Conservation (phyloP, 2,113 vertebrate species). For the Prolemur simus region DNA sequence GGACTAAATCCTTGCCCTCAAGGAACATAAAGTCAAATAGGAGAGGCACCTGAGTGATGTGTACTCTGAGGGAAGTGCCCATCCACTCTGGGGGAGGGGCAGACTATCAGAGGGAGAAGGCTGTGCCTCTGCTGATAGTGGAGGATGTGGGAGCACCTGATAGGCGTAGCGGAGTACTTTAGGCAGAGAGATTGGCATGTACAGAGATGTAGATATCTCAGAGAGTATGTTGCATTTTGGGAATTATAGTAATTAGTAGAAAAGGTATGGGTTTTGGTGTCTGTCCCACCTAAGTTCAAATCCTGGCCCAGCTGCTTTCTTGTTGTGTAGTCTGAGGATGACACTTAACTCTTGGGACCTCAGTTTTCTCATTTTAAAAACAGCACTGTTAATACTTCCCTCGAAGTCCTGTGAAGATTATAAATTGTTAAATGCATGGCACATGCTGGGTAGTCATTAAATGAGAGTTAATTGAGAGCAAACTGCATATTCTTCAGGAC, state of each 20-base stretch:
- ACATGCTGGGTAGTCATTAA: neutral
- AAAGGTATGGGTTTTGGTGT: neutral
- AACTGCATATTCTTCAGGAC: neutral
- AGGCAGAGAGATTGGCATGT: neutral
- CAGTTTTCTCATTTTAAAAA: slow-evolving; percentile 28
- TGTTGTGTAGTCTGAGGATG: neutral
- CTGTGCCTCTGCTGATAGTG: neutral
- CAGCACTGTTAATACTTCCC: neutral
- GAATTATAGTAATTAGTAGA: neutral
- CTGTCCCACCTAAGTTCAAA: neutral
- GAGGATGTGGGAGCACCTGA: neutral
- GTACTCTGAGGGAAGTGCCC: neutral
- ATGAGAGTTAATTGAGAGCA: neutral
- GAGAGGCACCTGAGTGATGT: neutral
- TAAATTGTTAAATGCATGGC: neutral
- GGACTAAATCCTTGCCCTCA: neutral
- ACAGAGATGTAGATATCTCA: neutral
- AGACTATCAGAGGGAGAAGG: neutral
- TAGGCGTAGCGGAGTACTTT: neutral
- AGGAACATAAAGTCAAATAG: too few species aligned
- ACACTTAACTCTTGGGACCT: neutral
- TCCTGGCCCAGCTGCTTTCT: neutral
- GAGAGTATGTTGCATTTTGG: neutral
- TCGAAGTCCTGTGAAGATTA: neutral
- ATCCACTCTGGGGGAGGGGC: rapidly evolving